These are phyloP conservation scores for Uropetala carovei DNA, from an alignment of 2,888 invertebrate species.

Conservation along the genomic window DNA sequence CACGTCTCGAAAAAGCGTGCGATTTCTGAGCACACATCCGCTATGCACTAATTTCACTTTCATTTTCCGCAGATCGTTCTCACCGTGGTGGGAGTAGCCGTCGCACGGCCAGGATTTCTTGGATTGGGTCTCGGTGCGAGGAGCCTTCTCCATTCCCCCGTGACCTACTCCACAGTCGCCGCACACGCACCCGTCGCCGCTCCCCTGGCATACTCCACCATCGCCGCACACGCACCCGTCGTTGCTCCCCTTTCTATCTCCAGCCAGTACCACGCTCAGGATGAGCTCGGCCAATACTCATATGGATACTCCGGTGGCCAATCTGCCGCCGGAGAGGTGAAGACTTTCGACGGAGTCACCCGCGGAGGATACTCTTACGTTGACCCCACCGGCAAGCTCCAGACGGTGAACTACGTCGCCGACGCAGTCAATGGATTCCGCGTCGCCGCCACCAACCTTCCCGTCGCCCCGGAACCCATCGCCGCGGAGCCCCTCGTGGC, in stretches of 20 bases:
- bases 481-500: conserved; percentile 71
- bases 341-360: conserved; percentile 74
- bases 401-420: conserved; percentile 75
- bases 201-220: conserved; percentile 48
- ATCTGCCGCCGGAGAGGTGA: conserved; percentile 73
- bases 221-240: conserved; percentile 28
- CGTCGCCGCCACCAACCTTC: conserved; percentile 75
- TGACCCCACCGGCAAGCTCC: conserved; percentile 74
- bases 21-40: neutral
- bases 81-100: conserved; percentile 49
- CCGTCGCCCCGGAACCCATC: conserved; percentile 70
- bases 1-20: neutral
- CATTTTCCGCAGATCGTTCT: conserved; percentile 39
- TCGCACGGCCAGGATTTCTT: conserved; percentile 26
- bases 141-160: conserved; percentile 36
- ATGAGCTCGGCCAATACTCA: conserved; percentile 69
- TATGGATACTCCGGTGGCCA: conserved; percentile 70
- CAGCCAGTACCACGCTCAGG: conserved; percentile 71
- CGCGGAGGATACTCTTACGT: conserved; percentile 75
- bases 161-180: conserved; percentile 21
- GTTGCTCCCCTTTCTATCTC: conserved; percentile 62
- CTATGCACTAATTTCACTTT: neutral
- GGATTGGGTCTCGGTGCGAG: conserved; percentile 22
- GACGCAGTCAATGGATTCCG: conserved; percentile 75
- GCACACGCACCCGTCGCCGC: conserved; percentile 32